phyloP scores from a whole-genome alignment of 1,140 invertebrate genomes.

The Spodoptera frugiperda region DNA sequence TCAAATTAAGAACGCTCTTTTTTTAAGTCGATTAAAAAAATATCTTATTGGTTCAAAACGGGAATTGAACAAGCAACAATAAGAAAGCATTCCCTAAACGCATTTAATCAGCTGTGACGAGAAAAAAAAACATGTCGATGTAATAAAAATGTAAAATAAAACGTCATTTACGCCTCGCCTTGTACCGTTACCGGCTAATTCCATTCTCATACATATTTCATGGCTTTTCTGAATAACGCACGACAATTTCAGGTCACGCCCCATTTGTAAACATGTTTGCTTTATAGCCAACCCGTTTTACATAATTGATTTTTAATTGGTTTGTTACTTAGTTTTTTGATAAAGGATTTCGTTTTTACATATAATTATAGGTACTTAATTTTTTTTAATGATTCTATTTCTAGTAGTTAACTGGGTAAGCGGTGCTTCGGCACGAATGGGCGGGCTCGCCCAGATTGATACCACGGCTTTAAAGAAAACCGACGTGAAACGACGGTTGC shows the following conservation, averaged over 20 bases:
- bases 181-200: constrained; percentile 45
- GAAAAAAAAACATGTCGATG: constrained; percentile 40
- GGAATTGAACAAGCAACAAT: no score
- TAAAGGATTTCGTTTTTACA: not conserved
- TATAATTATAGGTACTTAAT: no score
- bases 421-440: no score
- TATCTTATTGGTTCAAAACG: no score
- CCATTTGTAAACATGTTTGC: constrained; percentile 34
- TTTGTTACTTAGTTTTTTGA: not conserved
- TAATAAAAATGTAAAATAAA: constrained; percentile 52
- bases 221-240: constrained; percentile 49
- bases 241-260: constrained; percentile 37
- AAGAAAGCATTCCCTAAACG: not conserved
- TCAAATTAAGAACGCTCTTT: no score
- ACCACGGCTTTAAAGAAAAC: no score
- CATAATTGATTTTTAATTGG: constrained; percentile 35
- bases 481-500: no score
- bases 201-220: constrained; percentile 56
- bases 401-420: no score
- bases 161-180: constrained; percentile 39
- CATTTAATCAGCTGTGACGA: constrained; percentile 21
- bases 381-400: no score
- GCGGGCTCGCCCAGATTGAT: no score
- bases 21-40: no score
- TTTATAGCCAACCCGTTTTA: constrained; percentile 16